A percentile compares a stretch with the other conserved stretches of the same genome.
phyloP scores from a whole-genome alignment of 2,888 invertebrate species.

The Philopedon plagiatum region DNA sequence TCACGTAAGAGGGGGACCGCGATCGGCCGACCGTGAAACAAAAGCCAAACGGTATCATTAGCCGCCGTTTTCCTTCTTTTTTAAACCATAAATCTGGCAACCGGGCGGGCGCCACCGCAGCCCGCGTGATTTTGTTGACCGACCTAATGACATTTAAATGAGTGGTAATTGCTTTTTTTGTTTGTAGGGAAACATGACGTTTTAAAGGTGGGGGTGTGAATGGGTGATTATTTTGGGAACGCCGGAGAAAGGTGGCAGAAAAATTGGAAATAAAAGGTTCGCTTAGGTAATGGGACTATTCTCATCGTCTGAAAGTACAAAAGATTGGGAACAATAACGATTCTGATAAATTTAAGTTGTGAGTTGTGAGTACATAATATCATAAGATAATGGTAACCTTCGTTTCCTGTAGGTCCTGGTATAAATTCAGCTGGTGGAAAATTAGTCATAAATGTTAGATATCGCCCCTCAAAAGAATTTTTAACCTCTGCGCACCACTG shows the following conservation, averaged over 20 bases:
- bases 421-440: too few relatives aligned
- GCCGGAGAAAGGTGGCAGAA: background rate
- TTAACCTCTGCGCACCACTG: too few relatives aligned
- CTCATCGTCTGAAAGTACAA: too few relatives aligned
- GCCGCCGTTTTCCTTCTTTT: constrained; percentile 60
- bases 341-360: too few relatives aligned
- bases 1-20: constrained; percentile 11
- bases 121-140: constrained; percentile 44
- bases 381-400: too few relatives aligned
- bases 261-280: background rate
- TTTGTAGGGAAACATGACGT: constrained; percentile 29
- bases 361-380: too few relatives aligned
- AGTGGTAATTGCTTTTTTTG: constrained; percentile 49
- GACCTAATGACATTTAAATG: constrained; percentile 52
- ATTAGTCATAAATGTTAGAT: too few relatives aligned
- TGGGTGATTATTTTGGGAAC: background rate
- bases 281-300: too few relatives aligned
- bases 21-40: constrained; percentile 61
- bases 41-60: constrained; percentile 66
- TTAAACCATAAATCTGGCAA: constrained; percentile 60
- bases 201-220: constrained; percentile 10
- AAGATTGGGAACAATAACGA: too few relatives aligned
- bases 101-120: constrained; percentile 54
- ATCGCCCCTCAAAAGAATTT: too few relatives aligned
- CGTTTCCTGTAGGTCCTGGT: too few relatives aligned